Conservation (phyloP, 1,140 invertebrate species). For the Sycophaga agraensis region DNA sequence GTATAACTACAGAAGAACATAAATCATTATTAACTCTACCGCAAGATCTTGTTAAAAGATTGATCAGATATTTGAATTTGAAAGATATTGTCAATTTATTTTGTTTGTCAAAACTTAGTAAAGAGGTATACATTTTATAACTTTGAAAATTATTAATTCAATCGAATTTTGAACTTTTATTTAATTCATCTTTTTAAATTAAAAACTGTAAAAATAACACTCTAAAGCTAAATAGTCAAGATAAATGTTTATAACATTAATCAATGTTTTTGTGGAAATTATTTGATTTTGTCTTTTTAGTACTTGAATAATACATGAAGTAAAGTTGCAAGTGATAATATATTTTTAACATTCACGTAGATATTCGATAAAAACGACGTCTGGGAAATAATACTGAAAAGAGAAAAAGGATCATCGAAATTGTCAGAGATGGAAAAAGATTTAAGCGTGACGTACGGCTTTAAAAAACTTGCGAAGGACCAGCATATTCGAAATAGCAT, state of each 20-base stretch:
- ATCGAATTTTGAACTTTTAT: not conserved
- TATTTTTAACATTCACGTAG: constrained; percentile 29
- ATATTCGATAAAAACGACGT: constrained; percentile 40
- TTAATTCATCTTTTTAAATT: not conserved
- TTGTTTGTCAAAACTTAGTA: constrained; percentile 42
- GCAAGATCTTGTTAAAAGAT: constrained; percentile 31
- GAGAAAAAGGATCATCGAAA: constrained; percentile 16
- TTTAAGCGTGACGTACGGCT: not conserved
- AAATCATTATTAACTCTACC: constrained; percentile 40
- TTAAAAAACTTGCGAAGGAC: constrained; percentile 7
- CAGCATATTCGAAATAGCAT: not conserved
- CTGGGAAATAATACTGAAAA: constrained; percentile 46
- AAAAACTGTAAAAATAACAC: no score
- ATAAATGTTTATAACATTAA: no score
- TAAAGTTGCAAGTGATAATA: no score
- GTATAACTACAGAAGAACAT: constrained; percentile 27
- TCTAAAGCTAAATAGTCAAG: no score
- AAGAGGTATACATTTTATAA: constrained; percentile 42
- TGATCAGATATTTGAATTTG: constrained; percentile 40
- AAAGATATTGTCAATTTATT: constrained; percentile 47
- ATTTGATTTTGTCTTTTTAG: no score
- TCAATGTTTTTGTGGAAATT: no score
- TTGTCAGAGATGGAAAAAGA: constrained; percentile 18
- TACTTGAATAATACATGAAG: no score
- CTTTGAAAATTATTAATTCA: not conserved